Evolutionary conservation across 2,797 vertebrate genomes (phyloP).

Genomic region (Tachyglossus aculeatus): DNA sequence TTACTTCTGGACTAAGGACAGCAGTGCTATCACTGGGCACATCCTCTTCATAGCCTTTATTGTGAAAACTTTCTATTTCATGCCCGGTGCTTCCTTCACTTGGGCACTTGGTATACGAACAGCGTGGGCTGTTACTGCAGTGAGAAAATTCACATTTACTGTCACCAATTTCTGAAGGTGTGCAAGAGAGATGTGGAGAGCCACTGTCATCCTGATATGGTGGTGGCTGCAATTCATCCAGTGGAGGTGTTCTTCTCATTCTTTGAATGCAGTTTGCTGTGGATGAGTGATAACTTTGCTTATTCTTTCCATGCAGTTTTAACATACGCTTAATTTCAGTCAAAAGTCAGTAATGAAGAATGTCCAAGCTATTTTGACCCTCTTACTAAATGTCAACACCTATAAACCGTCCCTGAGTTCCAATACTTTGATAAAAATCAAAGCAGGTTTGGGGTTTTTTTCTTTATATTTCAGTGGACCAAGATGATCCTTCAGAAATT

Average conservation of each 20-base stretch:
- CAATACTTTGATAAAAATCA: too few relatives aligned
- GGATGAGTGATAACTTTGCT: slow-evolving; percentile 64
- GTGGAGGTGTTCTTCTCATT: slow-evolving; percentile 92
- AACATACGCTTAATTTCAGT: not conserved
- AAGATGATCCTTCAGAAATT: too few relatives aligned
- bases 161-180: slow-evolving; percentile 90
- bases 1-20: slow-evolving; percentile 94
- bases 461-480: too few relatives aligned
- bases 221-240: slow-evolving; percentile 95
- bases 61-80: slow-evolving; percentile 89
- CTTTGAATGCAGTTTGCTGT: slow-evolving; percentile 95
- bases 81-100: slow-evolving; percentile 89
- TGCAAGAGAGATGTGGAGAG: slow-evolving; percentile 92
- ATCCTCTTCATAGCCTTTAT: slow-evolving; percentile 95
- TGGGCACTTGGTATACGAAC: slow-evolving; percentile 89
- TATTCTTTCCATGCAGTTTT: slow-evolving; percentile 53
- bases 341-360: not conserved
- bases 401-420: too few relatives aligned
- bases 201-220: slow-evolving; percentile 96
- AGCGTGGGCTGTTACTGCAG: slow-evolving; percentile 89
- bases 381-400: too few relatives aligned
- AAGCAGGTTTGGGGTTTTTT: too few relatives aligned
- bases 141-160: slow-evolving; percentile 91
- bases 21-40: slow-evolving; percentile 96
- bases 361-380: too few relatives aligned